A percentile compares a stretch with the other conserved stretches of the same genome.
Conservation (phyloP, 2,113 vertebrate species). For the Aythya baeri region DNA sequence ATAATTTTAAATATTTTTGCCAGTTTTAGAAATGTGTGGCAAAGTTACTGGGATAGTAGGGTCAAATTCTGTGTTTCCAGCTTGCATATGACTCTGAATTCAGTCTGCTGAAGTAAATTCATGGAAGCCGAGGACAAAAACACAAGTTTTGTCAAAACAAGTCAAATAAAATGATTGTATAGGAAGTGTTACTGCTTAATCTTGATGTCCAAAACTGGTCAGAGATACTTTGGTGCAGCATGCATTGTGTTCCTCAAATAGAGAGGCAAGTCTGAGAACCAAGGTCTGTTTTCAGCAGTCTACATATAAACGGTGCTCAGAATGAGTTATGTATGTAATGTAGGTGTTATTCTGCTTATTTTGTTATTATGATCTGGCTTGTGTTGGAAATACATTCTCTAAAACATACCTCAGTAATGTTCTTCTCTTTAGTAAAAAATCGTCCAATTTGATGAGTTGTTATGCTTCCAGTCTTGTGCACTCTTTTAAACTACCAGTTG, state of each 20-base stretch:
- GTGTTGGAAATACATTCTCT: background rate
- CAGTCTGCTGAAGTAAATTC: background rate
- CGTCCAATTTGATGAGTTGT: background rate
- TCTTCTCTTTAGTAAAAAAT: background rate
- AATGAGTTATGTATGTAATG: background rate
- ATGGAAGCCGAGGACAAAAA: background rate
- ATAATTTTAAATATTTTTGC: background rate
- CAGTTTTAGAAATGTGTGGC: background rate
- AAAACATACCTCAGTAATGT: background rate
- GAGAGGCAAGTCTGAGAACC: background rate
- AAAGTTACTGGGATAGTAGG: background rate
- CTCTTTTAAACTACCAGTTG: background rate
- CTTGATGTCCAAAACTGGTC: background rate
- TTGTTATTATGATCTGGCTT: background rate
- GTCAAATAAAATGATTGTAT: background rate
- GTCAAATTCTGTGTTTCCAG: background rate
- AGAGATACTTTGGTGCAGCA: background rate
- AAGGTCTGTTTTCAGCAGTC: background rate
- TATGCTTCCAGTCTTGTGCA: background rate
- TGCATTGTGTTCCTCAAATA: rapidly evolving
- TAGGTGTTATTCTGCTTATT: no score
- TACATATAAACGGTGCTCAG: background rate
- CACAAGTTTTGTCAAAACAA: background rate
- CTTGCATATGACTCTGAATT: background rate
- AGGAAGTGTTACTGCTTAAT: background rate